Percentiles rank a stretch among this genome's conserved stretches.
Evolutionary conservation across 2,888 invertebrate species (phyloP).

Genomic region (Erebia ligea): DNA sequence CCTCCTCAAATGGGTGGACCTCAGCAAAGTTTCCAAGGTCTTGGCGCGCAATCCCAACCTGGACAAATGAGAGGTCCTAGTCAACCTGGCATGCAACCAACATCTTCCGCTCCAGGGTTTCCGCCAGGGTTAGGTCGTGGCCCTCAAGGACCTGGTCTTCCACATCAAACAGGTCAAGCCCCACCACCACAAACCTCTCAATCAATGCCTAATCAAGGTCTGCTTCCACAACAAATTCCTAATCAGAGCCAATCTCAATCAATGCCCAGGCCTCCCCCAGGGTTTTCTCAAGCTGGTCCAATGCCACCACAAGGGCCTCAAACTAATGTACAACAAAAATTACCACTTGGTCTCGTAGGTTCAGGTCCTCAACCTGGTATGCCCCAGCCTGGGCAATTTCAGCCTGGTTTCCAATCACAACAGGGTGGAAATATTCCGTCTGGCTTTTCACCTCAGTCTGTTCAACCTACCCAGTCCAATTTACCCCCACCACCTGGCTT

Average conservation of each 20-base stretch:
- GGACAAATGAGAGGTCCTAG: slow-evolving; percentile 28
- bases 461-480: slow-evolving; percentile 45
- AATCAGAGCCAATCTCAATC: slow-evolving; percentile 34
- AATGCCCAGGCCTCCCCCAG: slow-evolving; percentile 16
- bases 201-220: slow-evolving; percentile 31
- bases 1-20: slow-evolving; percentile 46
- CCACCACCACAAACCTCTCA: slow-evolving; percentile 29
- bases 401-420: slow-evolving; percentile 35
- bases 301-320: slow-evolving; percentile 28
- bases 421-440: slow-evolving; percentile 29
- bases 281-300: slow-evolving; percentile 36
- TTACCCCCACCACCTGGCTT: slow-evolving; percentile 40
- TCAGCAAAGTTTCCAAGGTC: slow-evolving; percentile 39
- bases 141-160: slow-evolving; percentile 34
- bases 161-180: slow-evolving; percentile 35
- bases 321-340: slow-evolving; percentile 19
- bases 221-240: slow-evolving; percentile 35
- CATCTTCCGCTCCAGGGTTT: slow-evolving; percentile 42
- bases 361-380: slow-evolving; percentile 53
- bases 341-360: slow-evolving; percentile 40
- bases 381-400: slow-evolving; percentile 57
- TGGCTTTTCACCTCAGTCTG: slow-evolving; percentile 51
- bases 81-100: slow-evolving; percentile 42
- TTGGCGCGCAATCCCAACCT: slow-evolving; percentile 38
- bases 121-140: slow-evolving; percentile 34